Evolutionary conservation across 1,140 invertebrate genomes (phyloP), one percentile per base, ranked within the genome.

Genomic region (Coptotermes formosanus): DNA sequence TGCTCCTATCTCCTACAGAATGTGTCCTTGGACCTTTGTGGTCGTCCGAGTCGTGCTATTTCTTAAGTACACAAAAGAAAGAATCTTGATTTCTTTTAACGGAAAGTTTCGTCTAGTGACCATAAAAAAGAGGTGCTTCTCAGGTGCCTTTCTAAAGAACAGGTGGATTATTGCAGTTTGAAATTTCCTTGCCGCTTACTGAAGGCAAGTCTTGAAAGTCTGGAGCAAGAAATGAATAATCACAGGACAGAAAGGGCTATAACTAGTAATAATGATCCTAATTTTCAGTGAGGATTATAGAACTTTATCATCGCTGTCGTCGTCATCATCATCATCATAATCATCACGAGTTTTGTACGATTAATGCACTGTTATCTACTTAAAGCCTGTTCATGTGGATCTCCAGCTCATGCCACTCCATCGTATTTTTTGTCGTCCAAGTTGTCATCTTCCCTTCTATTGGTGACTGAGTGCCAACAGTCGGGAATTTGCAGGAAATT

Each of bases 1-100:
- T 30, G 64, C n/a, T 14, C 25, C 25, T 30, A 75, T 75, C 64
- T 75, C n/a, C n/a, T 2, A 30, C 8, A 9, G 64, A 75, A 75
- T 75, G 14, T 75, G 64, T 75, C 64, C 64, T 75, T 75, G 64
- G 64, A 75, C 64, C 19, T 64, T 64, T 64, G 59, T 64, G 59
- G 14, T 64, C 59, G 59, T 23, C 59, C 14, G n/a, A n/a, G 64
- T 75, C 64, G 25, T 75, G 64, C 64, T 75, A 75, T 75, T 75
- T 75, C 64, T n/a, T 64, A 64, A 12, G 59, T 25, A 75, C 64
- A 75, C 25, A 75, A 75, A 75, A 75, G 64, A 75, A 75, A 30
- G 64, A 75, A 75, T 75, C 64, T 30, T 21, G 64, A 75, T 75
- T 75, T 75, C n/a, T 55, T 64, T 75, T 75, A 14, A 75, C 25